Percentiles rank a stretch among this genome's conserved stretches.
Evolutionary conservation across 2,113 vertebrate genomes (phyloP).

Genomic region (Nycticryphes semicollaris): DNA sequence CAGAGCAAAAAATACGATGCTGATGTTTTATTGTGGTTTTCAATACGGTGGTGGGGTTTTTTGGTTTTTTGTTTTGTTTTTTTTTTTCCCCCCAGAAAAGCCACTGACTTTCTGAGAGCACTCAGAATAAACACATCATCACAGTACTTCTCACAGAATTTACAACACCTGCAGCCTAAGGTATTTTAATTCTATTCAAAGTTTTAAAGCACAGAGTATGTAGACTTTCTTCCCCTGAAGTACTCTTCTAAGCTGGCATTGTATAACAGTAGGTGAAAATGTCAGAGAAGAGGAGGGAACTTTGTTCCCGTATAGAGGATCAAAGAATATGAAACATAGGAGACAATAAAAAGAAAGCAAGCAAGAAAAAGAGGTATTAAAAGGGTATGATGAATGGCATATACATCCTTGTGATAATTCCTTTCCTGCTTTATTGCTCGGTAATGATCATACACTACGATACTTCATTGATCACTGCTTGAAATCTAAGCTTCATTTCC

Average conservation of each 20-base stretch:
- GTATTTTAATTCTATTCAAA: slow-evolving; percentile 40
- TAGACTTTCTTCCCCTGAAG: slow-evolving; percentile 26
- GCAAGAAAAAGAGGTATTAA: slow-evolving; percentile 63
- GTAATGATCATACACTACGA: slow-evolving; percentile 72
- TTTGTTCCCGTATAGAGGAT: slow-evolving; percentile 56
- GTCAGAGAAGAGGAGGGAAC: slow-evolving; percentile 62
- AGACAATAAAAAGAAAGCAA: slow-evolving; percentile 70
- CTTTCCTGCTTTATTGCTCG: slow-evolving; percentile 67
- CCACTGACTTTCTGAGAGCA: neutral
- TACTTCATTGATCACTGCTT: slow-evolving; percentile 74
- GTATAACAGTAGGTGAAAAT: slow-evolving; percentile 60
- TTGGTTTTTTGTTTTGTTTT: too few species aligned
- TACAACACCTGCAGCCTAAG: neutral
- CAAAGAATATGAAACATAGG: slow-evolving; percentile 64
- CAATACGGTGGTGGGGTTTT: neutral
- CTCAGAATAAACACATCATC: neutral
- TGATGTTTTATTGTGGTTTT: neutral
- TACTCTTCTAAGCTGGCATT: slow-evolving; percentile 49
- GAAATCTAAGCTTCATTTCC: slow-evolving; percentile 75
- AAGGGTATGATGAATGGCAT: slow-evolving; percentile 68
- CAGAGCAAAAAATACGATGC: neutral
- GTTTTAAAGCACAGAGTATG: slow-evolving; percentile 27
- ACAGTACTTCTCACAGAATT: neutral
- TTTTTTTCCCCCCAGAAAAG: slow-evolving; percentile 21
- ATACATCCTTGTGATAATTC: slow-evolving; percentile 73